phyloP scores from a whole-genome alignment of 2,888 invertebrate genomes.

The Ashinkailepas kermadecensis region DNA sequence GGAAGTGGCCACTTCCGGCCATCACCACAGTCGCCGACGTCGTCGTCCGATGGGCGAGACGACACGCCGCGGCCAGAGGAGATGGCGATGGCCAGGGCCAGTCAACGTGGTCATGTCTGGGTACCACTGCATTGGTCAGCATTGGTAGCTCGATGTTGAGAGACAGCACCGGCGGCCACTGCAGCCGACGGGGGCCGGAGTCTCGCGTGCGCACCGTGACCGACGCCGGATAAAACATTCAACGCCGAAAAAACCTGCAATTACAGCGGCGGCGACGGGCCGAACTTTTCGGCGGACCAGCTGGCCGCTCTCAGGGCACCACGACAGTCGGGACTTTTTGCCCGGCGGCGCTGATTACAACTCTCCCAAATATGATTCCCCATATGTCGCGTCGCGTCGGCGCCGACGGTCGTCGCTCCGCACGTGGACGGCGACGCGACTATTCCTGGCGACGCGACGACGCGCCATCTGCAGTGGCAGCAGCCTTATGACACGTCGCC shows the following conservation, averaged over 20 bases:
- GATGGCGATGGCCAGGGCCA: too few relatives aligned
- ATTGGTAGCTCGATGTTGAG: too few relatives aligned
- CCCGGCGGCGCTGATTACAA: conserved; percentile 16
- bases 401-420: too few relatives aligned
- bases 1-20: too few relatives aligned
- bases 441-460: not conserved
- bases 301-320: not conserved
- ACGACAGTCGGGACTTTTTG: conserved; percentile 6
- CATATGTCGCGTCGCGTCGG: conserved; percentile 1
- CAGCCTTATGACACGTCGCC: not conserved
- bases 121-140: too few relatives aligned
- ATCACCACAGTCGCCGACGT: too few relatives aligned
- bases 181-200: not conserved
- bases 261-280: not conserved
- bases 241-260: not conserved
- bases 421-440: not conserved
- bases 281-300: conserved; percentile 1
- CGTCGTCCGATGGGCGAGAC: too few relatives aligned
- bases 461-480: not conserved
- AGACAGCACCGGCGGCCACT: not conserved
- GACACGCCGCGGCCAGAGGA: too few relatives aligned
- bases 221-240: conserved; percentile 12
- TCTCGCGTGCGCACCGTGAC: not conserved
- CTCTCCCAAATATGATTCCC: conserved; percentile 7
- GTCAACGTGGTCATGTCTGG: too few relatives aligned